Percentiles rank a stretch among this genome's conserved stretches.
Evolutionary conservation across 2,797 vertebrate species (phyloP).

Genomic region (Phylloscopus collybita): DNA sequence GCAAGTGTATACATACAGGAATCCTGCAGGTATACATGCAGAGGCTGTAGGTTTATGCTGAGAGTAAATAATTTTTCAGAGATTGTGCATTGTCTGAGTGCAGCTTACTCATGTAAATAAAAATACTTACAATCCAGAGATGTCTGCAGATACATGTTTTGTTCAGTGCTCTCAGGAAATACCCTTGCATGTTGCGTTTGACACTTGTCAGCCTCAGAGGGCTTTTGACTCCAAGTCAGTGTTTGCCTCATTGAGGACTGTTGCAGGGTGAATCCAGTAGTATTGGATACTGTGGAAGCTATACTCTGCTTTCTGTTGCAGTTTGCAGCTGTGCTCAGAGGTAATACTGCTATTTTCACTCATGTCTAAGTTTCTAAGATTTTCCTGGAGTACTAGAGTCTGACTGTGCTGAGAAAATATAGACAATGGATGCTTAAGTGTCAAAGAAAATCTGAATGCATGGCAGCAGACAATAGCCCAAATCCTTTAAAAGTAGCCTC

Average conservation of each 20-base stretch:
- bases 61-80: not conserved
- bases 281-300: not conserved
- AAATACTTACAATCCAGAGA: not conserved
- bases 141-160: not conserved
- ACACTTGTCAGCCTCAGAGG: not conserved
- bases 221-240: not conserved
- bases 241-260: not conserved
- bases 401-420: not conserved
- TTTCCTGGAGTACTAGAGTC: not conserved
- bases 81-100: not conserved
- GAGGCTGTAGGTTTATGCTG: not conserved
- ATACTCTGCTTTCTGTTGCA: not conserved
- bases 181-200: not conserved
- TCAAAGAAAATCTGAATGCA: not conserved
- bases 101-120: not conserved
- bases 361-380: not conserved
- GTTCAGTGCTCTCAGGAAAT: not conserved
- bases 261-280: not conserved
- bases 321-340: not conserved
- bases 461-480: not conserved
- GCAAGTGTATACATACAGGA: not conserved
- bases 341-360: not conserved
- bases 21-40: not conserved
- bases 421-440: not conserved
- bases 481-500: not conserved